Evolutionary conservation across 1,140 invertebrate genomes (phyloP), one percentile per base, ranked within the genome.

Genomic region (Pararge aegeria): DNA sequence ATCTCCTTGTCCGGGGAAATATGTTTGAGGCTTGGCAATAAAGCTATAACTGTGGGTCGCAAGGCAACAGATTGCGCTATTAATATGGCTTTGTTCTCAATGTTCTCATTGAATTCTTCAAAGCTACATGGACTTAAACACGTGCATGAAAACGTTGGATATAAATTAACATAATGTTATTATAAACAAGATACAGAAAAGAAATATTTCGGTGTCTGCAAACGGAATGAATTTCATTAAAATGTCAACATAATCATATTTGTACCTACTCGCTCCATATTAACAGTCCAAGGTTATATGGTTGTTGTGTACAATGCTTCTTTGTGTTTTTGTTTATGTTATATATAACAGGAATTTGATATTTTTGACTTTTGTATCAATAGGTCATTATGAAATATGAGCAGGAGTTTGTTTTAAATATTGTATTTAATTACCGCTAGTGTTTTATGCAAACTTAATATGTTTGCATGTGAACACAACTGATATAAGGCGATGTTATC

Each of bases 1-100:
- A 67, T 67, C 51, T 55, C 29, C 29, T 16, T 38, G 64, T 44
- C 65, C 38, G 37, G 40, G 50, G 49, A 55, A 55, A 64, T 64
- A 60, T 57, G 54, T 63, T 63, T 63, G 29, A 20, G 55, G 29
- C 29, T 38, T 21, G 37, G 37, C 60, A 59, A 55, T 58, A 59
- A 55, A 59, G 63, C 55, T 59, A 65, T 60, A 60, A 42, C 49
- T 44, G 16, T 27, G 46, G 52, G 52, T 60, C 49, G 42, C 53
- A 52, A 29, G 48, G 44, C 56, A 60, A 55, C 46, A 48, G 37
- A 55, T 59, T 55, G 48, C n/a, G 53, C 53, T 65, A 61, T 65
- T 61, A 56, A 56, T 64, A 64, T 53, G 37, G 19, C 49, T 67
- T 56, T 49, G 19, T 56, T 49, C 53, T 7, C 40, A 48, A 67